Conservation (phyloP, 2,797 vertebrate species). For the Danio albolineatus region DNA sequence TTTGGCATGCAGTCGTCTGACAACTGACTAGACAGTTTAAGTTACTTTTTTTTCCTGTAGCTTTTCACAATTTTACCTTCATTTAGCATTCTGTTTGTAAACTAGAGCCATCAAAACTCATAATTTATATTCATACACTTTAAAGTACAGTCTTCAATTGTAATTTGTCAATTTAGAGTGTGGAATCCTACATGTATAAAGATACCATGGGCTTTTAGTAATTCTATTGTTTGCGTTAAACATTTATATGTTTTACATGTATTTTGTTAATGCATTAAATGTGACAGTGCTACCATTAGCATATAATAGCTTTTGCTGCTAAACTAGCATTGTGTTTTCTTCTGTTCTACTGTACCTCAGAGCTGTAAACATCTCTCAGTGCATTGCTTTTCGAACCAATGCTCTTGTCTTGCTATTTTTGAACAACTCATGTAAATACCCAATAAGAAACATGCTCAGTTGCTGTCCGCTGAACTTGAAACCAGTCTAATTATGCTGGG, state of each 20-base stretch:
- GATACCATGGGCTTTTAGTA: background rate
- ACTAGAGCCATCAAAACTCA: no score
- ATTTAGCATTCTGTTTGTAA: no score
- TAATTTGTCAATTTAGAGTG: background rate
- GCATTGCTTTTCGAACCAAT: background rate
- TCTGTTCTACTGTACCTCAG: no score
- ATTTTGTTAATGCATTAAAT: background rate
- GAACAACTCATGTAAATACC: background rate
- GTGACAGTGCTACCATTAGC: background rate
- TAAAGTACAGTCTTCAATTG: no score
- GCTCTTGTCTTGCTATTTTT: background rate
- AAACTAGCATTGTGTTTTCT: no score
- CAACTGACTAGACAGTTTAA: no score
- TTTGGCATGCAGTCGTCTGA: no score
- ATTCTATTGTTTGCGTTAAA: background rate
- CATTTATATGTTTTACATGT: background rate
- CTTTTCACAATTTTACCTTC: no score
- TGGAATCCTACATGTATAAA: background rate
- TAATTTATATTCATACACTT: no score
- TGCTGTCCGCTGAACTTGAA: background rate
- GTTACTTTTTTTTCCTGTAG: no score
- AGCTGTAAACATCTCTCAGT: background rate
- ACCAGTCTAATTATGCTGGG: background rate
- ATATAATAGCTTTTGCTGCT: background rate
- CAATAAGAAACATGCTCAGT: slow-evolving; percentile 14